Percentiles rank a stretch among this genome's conserved stretches.
Conservation (phyloP, 30 jellyfish, hydroid and myxozoan genomes). For the Rhopilema esculentum region DNA sequence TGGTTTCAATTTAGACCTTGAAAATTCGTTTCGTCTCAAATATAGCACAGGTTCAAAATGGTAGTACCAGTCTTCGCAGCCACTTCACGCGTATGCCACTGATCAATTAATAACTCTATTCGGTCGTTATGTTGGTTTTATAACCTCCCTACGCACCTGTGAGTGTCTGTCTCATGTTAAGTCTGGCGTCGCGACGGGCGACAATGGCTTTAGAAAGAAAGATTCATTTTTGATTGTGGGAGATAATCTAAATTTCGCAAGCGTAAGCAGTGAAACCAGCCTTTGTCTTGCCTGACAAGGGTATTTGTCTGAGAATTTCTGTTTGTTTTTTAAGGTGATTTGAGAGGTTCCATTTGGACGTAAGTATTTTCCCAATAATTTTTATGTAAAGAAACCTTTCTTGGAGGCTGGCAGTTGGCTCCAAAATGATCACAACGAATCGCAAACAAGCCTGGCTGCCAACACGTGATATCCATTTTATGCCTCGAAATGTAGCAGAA, state of each 20-base stretch:
- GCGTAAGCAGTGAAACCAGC: constrained; percentile 59
- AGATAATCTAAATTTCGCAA: constrained; percentile 33
- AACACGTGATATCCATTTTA: not conserved
- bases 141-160: constrained; percentile 65
- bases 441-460: not conserved
- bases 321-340: constrained; percentile 48
- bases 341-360: not conserved
- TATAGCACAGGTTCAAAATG: not conserved
- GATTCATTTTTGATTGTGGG: constrained; percentile 60
- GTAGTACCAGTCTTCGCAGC: not conserved
- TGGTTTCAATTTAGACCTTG: not conserved
- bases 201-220: constrained; percentile 46
- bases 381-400: not conserved
- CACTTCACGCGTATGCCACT: not conserved
- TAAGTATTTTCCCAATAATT: not conserved
- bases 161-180: constrained; percentile 46
- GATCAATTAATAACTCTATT: not conserved
- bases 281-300: constrained; percentile 57
- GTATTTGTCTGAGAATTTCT: constrained; percentile 67
- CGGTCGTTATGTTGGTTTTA: not conserved
- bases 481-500: not conserved
- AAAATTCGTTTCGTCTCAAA: not conserved
- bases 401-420: not conserved
- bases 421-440: not conserved
- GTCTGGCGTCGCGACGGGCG: constrained; percentile 86